A percentile compares a stretch with the other conserved stretches of the same genome.
phyloP scores from a whole-genome alignment of 2,888 invertebrate species.

The Elgonia sp. region DNA sequence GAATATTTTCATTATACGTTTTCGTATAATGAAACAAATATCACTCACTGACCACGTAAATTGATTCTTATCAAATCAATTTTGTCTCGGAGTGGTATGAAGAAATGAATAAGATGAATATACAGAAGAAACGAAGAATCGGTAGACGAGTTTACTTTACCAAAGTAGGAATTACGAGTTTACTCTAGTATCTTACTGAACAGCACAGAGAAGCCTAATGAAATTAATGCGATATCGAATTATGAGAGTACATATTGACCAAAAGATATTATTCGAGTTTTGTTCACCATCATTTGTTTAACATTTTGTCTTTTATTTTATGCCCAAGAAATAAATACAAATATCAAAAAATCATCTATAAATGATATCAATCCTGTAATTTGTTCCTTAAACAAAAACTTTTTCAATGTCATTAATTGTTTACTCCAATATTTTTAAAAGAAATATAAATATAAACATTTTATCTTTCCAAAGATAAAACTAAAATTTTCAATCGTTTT shows the following conservation, averaged over 20 bases:
- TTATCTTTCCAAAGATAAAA: too few relatives aligned
- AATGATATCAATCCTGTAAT: too few relatives aligned
- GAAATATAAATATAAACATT: too few relatives aligned
- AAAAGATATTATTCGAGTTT: constrained; percentile 50
- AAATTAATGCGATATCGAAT: constrained; percentile 71
- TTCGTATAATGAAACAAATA: too few relatives aligned
- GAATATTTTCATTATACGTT: background rate
- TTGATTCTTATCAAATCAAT: constrained; percentile 28
- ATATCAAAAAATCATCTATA: too few relatives aligned
- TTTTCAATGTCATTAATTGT: too few relatives aligned
- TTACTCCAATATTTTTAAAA: too few relatives aligned
- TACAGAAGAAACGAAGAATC: constrained; percentile 69
- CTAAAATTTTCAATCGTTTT: too few relatives aligned
- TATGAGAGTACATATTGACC: constrained; percentile 70
- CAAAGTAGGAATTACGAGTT: constrained; percentile 73
- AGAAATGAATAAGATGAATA: constrained; percentile 62
- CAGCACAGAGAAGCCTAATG: constrained; percentile 65
- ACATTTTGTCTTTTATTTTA: background rate
- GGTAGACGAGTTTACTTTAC: constrained; percentile 69
- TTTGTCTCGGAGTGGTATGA: constrained; percentile 29
- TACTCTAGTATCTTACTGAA: constrained; percentile 66
- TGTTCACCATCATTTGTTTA: background rate
- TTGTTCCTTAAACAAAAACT: too few relatives aligned
- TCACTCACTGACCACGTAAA: background rate
- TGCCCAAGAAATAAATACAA: background rate